These are phyloP conservation scores for Yoshiicerus persimilis DNA, from an alignment of 1,140 invertebrate species.

Conservation along the genomic window DNA sequence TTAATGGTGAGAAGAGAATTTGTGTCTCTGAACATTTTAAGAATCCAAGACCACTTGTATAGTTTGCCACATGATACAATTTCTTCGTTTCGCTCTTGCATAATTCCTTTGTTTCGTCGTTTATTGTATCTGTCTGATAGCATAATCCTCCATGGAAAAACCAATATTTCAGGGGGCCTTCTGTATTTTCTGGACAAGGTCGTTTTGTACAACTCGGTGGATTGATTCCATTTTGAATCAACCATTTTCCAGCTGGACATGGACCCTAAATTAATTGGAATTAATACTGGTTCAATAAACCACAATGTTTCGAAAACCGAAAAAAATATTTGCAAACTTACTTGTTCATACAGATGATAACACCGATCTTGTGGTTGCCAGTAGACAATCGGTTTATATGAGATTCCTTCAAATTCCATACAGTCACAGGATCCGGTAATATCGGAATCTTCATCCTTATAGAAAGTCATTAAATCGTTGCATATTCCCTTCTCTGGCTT, in stretches of 20 bases:
- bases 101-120: background rate
- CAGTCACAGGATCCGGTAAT: background rate
- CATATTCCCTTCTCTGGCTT: background rate
- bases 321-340: background rate
- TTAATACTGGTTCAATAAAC: no score
- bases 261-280: background rate
- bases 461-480: background rate
- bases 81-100: background rate
- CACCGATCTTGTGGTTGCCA: background rate
- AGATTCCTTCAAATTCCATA: no score
- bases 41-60: background rate
- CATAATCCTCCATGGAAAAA: background rate
- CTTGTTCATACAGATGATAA: background rate
- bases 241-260: background rate
- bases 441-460: background rate
- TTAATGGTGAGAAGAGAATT: background rate
- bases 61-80: background rate
- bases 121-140: background rate
- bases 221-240: background rate
- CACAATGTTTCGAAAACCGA: background rate
- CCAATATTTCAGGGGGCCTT: background rate
- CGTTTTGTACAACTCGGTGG: background rate
- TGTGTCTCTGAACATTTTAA: background rate
- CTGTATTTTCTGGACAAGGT: background rate
- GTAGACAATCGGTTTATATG: background rate